Conservation (phyloP, 1,140 invertebrate genomes). For the Camponotus floridanus region DNA sequence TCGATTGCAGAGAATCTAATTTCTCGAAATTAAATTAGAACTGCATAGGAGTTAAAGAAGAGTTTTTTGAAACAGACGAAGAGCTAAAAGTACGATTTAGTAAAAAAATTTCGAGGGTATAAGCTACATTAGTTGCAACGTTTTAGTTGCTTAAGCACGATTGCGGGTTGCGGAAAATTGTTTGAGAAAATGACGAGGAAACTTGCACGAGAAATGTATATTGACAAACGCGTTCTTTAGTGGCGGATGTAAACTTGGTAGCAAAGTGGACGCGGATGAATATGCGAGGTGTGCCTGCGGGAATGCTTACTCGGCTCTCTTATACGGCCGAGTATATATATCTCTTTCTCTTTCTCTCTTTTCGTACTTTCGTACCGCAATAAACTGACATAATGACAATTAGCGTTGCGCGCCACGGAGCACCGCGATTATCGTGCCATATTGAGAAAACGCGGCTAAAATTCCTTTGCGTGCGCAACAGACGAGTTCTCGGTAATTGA, state of each 20-base stretch:
- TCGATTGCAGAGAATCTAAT: background rate
- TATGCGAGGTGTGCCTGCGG: slow-evolving; percentile 57
- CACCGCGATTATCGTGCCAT: slow-evolving; percentile 64
- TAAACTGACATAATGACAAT: slow-evolving; percentile 70
- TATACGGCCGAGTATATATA: background rate
- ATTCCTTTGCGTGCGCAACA: background rate
- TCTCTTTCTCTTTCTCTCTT: background rate
- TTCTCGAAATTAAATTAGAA: background rate
- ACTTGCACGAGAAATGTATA: slow-evolving; percentile 1
- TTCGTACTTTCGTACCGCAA: slow-evolving; percentile 12
- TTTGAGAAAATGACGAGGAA: slow-evolving; percentile 8
- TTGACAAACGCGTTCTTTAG: slow-evolving; percentile 33
- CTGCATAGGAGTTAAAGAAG: background rate
- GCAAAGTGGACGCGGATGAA: slow-evolving; percentile 70
- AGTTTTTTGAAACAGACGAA: background rate
- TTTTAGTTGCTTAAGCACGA: background rate
- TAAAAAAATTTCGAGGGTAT: background rate
- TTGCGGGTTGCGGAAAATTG: background rate
- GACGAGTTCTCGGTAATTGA: slow-evolving; percentile 61
- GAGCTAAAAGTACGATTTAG: background rate
- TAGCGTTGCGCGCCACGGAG: slow-evolving; percentile 45
- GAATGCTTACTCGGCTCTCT: slow-evolving; percentile 12
- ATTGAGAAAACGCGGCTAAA: slow-evolving; percentile 61
- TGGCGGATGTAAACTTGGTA: slow-evolving; percentile 68
- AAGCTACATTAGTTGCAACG: background rate